Evolutionary conservation across 2,888 invertebrate genomes (phyloP), one percentile per base, ranked within the genome.

Genomic region (Halictus quadricinctus): DNA sequence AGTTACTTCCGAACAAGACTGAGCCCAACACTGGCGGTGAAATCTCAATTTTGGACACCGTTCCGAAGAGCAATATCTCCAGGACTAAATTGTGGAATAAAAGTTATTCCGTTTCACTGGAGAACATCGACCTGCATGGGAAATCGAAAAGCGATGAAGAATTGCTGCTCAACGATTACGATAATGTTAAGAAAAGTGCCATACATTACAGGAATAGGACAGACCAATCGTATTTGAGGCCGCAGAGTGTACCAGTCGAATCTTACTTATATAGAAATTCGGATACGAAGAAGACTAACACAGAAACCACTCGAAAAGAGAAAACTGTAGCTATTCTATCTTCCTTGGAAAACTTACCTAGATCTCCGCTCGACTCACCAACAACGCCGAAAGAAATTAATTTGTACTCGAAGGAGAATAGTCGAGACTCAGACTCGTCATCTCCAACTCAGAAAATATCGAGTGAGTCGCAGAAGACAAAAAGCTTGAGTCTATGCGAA

Each of bases 1-100:
- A 72, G 41, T 41, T 89, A 41, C 86, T 83, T 25, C 41, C 82
- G 36, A 89, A 88, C n/a, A 89, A 84, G 43, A 78, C 15, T 46
- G 87, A 88, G 7, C 82, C 84, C 2, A 87, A 80, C 80, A 69
- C 79, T 8, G 85, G 80, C 41, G 84, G 84, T 7, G 85, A 87
- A 75, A 73, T 90, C 15, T 88, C 3, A 85, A 88, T 50, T 86
- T 85, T 80, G 43, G 81, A 86, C 2, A 76, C 29, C 18, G 78
- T 25, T 46, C 69, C 41, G 10, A 86, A 66, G 15, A 66, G 79
- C 8, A 73, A 83, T 15, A 10, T 13, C 36, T 41, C 70, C 7
- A 66, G 13, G 54, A 46, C 72, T 21, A 18, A 64, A 46, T 80
- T 70, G n/a, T 70, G 72, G 13, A 77, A n/a, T n/a, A 75, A 12